A percentile compares a stretch with the other conserved stretches of the same genome.
These are phyloP conservation scores for Tetheella fluctuosa DNA, from an alignment of 2,888 invertebrate species.

Conservation along the genomic window DNA sequence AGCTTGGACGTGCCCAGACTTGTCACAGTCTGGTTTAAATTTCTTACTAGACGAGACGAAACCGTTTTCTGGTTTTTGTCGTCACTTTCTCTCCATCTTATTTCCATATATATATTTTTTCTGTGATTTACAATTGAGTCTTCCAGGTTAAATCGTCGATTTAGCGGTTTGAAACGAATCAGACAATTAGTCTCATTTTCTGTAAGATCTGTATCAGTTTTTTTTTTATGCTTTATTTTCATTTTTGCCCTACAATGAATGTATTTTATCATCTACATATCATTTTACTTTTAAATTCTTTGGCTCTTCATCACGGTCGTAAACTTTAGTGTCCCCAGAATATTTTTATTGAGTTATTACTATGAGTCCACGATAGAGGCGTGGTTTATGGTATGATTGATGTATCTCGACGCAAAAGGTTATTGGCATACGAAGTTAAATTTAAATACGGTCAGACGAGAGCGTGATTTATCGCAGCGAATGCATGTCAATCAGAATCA, in stretches of 20 bases:
- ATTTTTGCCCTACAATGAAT: background rate
- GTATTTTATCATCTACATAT: background rate
- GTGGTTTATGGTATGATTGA: slow-evolving; percentile 6
- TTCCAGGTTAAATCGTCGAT: background rate
- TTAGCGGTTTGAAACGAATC: background rate
- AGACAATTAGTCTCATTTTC: background rate
- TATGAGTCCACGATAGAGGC: background rate
- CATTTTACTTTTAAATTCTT: slow-evolving; percentile 12
- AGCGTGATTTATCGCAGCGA: slow-evolving; percentile 21
- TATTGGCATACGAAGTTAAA: slow-evolving; percentile 12
- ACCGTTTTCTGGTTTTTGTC: slow-evolving; percentile 16
- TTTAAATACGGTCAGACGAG: background rate
- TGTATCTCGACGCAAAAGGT: slow-evolving; percentile 10
- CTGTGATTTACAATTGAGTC: background rate
- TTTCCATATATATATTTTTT: slow-evolving; percentile 5
- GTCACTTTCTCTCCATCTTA: slow-evolving; percentile 17
- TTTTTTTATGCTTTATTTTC: background rate
- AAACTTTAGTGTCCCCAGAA: slow-evolving; percentile 5
- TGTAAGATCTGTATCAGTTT: background rate
- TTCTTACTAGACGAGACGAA: slow-evolving; percentile 7
- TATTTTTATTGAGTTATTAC: slow-evolving; percentile 8
- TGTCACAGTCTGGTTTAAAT: slow-evolving; percentile 11
- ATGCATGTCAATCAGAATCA: slow-evolving; percentile 38
- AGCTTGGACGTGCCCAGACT: slow-evolving; percentile 15
- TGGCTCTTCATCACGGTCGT: slow-evolving; percentile 16